Conservation (phyloP, 2,797 vertebrate genomes). For the Poeciliopsis turneri region DNA sequence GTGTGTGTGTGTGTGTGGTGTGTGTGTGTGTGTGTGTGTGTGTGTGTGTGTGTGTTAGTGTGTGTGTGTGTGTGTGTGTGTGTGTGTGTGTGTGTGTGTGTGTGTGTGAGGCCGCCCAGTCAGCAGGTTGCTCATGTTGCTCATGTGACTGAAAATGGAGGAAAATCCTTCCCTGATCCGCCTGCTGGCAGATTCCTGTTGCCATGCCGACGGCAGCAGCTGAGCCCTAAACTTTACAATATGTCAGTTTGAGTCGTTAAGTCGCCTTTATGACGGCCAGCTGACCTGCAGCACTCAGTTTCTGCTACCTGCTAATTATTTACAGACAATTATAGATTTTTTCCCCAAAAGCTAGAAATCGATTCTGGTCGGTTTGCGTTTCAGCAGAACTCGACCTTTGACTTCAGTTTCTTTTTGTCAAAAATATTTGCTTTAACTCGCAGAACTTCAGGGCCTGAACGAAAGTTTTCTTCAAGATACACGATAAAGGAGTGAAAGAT, state of each 20-base stretch:
- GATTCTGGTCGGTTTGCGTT: conserved; percentile 13
- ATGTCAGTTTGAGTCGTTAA: background rate
- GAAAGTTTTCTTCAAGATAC: background rate
- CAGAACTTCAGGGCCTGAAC: background rate
- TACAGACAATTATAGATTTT: conserved; percentile 11
- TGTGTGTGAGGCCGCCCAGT: too few species aligned
- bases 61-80: too few species aligned
- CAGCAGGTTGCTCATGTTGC: conserved; percentile 18
- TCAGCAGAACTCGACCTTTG: background rate
- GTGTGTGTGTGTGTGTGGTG: too few species aligned
- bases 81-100: too few species aligned
- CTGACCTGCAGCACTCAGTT: conserved; percentile 13
- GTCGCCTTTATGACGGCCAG: background rate
- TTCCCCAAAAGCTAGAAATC: conserved; percentile 1
- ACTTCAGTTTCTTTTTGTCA: background rate
- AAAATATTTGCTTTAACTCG: background rate
- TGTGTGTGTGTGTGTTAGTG: too few species aligned
- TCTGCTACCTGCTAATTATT: conserved; percentile 5
- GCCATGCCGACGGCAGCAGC: conserved; percentile 17
- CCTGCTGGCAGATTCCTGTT: conserved; percentile 33
- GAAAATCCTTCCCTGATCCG: background rate
- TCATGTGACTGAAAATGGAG: conserved; percentile 55
- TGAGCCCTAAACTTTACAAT: background rate
- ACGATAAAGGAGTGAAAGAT: background rate
- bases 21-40: too few species aligned